Evolutionary conservation across 2,797 vertebrate species (phyloP).

Genomic region (Arctocebus calabarensis): DNA sequence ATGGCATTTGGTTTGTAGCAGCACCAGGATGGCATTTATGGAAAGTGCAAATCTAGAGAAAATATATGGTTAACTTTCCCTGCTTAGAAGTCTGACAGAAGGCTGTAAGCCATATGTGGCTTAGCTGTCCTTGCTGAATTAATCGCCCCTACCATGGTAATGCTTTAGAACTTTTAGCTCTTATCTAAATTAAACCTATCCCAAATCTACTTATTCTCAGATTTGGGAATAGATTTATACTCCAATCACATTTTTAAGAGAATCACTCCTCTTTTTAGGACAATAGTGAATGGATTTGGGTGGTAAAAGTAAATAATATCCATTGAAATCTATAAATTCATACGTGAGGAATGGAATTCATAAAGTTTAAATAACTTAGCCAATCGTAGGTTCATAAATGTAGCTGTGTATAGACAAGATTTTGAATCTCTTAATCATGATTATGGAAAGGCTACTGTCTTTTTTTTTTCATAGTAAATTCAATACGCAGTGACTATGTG

Average conservation of each 20-base stretch:
- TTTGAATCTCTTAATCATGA: background rate
- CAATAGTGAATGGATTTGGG: background rate
- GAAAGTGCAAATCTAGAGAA: background rate
- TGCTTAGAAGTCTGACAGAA: background rate
- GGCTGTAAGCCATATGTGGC: background rate
- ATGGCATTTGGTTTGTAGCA: background rate
- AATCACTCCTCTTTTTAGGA: background rate
- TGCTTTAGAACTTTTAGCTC: background rate
- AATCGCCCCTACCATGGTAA: background rate
- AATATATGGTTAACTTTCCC: background rate
- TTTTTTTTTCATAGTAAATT: background rate
- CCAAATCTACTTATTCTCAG: background rate
- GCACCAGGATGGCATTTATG: background rate
- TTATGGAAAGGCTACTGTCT: background rate
- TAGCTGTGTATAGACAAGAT: background rate
- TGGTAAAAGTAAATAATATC: background rate
- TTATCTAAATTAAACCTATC: background rate
- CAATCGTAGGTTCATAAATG: background rate
- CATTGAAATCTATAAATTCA: background rate
- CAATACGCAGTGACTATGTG: background rate
- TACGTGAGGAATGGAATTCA: background rate
- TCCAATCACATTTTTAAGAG: background rate
- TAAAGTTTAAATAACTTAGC: background rate
- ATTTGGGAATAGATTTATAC: background rate
- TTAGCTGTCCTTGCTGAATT: background rate